Base-by-base conservation (phyloP, 2,113 vertebrate species). In the Phaethornis superciliosus region DNA sequence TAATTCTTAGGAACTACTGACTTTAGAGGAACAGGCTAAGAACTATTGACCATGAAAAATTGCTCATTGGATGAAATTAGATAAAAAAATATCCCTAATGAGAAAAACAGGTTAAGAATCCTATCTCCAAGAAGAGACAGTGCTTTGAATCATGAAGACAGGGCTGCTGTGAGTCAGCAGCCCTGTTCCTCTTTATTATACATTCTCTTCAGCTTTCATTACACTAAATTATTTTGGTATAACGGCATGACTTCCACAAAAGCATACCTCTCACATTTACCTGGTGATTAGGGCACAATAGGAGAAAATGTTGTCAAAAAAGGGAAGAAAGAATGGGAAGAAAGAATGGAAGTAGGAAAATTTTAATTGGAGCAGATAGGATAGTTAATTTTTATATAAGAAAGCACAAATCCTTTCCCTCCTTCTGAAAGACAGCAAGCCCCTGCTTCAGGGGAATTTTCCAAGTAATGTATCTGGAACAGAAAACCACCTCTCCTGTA, bases 21-120 rank as follows among this genome's bases (percentile, higher is more conserved):
- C 89, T 91, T 88, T 67, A 93, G 15, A 60, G 67, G 28, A 96
- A 81, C 26, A 77, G 37, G 51, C 55, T 85, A 40, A 82, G 60
- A 89, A 93, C 55, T 85, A 65, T 81, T 46, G 47, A 85, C 78
- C 91, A 89, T 70, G 79, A 85, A 95, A 93, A 94, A 88, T 63
- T 59, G 54, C 35, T 85, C 88, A 93, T 81, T 1, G 6, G 27
- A 90, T 70, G 18, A 93, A 94, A 96, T 91, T 88, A 85, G 37
- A 91, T 49, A 13, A 76, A 88, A 91, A 92, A 56, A 58, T 33
- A 84, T 7, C 35, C 15, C 40, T 62, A 84, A 82, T 75, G 68
- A 88, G 47, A 88, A 93, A 94, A 95, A 70, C 75, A 93, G 71
- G 24, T 4, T 44, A 85, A 77, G 16, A 91, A 83, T 82, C 52